A percentile compares a stretch with the other conserved stretches of the same genome.
Conservation (phyloP, 2,113 vertebrate genomes). For the Leptocoma aspasia region DNA sequence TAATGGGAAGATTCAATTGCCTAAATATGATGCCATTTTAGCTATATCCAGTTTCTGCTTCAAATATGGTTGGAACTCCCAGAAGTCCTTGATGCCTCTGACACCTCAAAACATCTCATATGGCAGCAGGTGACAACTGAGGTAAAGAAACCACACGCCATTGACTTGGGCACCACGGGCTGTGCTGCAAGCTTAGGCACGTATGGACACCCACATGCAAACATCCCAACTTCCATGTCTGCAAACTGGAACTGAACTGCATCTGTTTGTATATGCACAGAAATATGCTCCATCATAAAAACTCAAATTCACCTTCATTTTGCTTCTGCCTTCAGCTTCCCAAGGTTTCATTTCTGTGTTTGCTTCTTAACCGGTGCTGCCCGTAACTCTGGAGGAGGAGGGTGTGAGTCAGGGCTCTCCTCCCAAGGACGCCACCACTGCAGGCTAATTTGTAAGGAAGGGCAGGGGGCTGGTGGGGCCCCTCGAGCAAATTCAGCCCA, state of each 20-base stretch:
- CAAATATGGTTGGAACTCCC: not conserved
- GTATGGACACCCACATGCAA: not conserved
- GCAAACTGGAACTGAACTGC: not conserved
- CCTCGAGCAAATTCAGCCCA: not conserved
- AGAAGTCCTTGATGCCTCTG: not conserved
- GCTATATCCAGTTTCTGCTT: not conserved
- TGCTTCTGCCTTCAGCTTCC: not conserved
- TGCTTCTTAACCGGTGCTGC: not conserved
- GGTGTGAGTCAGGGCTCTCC: not conserved
- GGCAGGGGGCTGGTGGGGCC: not conserved
- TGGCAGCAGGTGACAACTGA: not conserved
- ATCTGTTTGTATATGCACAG: not conserved
- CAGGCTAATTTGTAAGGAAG: not conserved
- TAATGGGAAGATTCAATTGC: not conserved
- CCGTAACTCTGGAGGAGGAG: not conserved
- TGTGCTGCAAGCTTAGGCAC: not conserved
- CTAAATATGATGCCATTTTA: not conserved
- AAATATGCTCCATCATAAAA: not conserved
- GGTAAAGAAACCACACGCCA: not conserved
- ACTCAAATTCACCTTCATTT: not conserved
- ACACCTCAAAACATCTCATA: not conserved
- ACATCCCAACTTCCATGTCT: not conserved
- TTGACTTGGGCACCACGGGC: not conserved
- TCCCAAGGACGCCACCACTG: not conserved
- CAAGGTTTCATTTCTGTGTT: not conserved